Percentiles rank a stretch among this genome's conserved stretches.
Conservation (phyloP, 1,140 invertebrate species). For the Drosophila mayri region DNA sequence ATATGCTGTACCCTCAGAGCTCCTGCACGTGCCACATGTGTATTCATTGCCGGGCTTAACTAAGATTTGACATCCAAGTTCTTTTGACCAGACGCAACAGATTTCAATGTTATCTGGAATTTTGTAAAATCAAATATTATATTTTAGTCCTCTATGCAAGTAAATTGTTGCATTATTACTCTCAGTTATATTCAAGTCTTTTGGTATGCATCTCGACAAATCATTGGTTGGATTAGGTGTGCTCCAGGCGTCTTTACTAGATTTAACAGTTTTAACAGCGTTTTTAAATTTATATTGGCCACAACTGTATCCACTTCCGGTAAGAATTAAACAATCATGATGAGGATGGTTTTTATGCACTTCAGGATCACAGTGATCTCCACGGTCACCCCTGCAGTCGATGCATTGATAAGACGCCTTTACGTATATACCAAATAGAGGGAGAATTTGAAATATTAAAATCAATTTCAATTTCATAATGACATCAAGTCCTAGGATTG, state of each 20-base stretch:
- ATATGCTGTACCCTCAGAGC: rapidly evolving
- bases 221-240: neutral
- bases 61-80: neutral
- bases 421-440: neutral
- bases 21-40: neutral
- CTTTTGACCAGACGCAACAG: constrained; percentile 5
- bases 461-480: neutral
- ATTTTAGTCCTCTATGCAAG: neutral
- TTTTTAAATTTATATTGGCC: neutral
- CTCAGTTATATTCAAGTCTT: constrained; percentile 3
- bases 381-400: neutral
- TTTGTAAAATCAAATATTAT: neutral
- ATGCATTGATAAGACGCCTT: neutral
- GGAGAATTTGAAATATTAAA: neutral
- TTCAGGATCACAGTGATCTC: neutral
- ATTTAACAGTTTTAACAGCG: rapidly evolving
- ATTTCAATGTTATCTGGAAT: neutral
- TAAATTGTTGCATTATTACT: neutral
- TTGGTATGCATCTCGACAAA: neutral
- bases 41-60: constrained; percentile 2
- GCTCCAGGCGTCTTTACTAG: neutral
- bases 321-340: neutral
- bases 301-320: constrained; percentile 2
- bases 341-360: neutral
- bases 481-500: neutral